These are phyloP conservation scores for Pan troglodytes DNA, from an alignment of 2,113 vertebrate genomes.

Conservation along the genomic window NHGRI_mPanTro3-v2.1_pri NC_072417.2:94167501-94168000, in stretches of 20 bases:
- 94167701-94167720: background rate
- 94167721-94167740: background rate
- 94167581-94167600: too few relatives aligned
- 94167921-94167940: fast-evolving
- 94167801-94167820: background rate
- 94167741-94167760: too few relatives aligned
- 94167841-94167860: background rate
- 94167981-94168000: fast-evolving
- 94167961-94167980: too few relatives aligned
- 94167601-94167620: background rate
- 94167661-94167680: background rate
- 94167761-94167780: too few relatives aligned
- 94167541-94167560: background rate
- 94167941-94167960: background rate
- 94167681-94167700: fast-evolving
- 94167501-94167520: background rate
- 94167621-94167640: background rate
- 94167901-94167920: background rate
- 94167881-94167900: fast-evolving
- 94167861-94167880: background rate
- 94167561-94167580: background rate
- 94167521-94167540: background rate
- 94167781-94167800: background rate
- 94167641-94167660: background rate
- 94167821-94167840: fast-evolving